Conservation (phyloP, 2,113 vertebrate genomes). For the Gymnogyps californianus region DNA sequence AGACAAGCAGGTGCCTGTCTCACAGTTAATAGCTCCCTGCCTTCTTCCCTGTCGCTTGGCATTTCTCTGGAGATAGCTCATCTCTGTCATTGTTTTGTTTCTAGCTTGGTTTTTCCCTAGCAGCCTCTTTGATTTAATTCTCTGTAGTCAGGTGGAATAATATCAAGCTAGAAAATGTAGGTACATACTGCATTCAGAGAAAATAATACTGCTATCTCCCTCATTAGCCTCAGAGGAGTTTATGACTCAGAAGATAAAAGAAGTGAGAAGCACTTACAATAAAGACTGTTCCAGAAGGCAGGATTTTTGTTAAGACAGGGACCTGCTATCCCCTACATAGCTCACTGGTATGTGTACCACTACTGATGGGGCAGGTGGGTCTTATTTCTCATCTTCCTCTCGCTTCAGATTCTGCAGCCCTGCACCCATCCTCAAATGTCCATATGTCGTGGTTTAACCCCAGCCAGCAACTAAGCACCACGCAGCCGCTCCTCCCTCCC, state of each 20-base stretch:
- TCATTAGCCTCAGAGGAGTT: constrained; percentile 14
- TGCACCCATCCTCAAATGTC: not conserved
- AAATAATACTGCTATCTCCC: not conserved
- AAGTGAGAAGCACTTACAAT: not conserved
- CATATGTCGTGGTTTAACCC: too few species aligned
- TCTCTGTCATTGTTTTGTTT: not conserved
- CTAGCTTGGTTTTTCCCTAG: not conserved
- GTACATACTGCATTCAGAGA: not conserved
- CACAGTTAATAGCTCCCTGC: not conserved
- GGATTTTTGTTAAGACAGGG: not conserved
- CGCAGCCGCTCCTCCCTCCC: too few species aligned
- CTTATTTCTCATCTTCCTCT: not conserved
- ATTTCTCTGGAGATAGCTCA: constrained; percentile 4
- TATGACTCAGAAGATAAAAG: not conserved
- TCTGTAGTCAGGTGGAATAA: not conserved
- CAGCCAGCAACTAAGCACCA: too few species aligned
- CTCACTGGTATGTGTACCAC: not conserved
- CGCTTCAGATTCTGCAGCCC: not conserved
- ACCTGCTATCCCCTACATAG: not conserved
- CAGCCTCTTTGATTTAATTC: constrained; percentile 24
- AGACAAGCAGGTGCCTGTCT: not conserved
- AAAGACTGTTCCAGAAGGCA: not conserved
- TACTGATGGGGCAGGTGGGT: not conserved
- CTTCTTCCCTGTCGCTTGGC: not conserved
- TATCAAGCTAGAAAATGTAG: not conserved